Conservation (phyloP, 1,140 invertebrate genomes). For the Hylyphantes graminicola region DNA sequence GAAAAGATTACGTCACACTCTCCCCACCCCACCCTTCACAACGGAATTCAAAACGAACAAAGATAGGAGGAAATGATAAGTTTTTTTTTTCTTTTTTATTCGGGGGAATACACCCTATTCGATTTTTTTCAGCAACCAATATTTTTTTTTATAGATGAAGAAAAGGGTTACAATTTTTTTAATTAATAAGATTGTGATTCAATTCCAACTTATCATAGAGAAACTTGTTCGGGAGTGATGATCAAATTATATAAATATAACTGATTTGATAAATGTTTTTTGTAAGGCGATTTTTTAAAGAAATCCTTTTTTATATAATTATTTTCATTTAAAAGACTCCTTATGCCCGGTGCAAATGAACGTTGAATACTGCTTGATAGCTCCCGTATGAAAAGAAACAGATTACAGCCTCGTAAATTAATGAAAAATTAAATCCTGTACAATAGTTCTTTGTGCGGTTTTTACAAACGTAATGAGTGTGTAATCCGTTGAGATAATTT, state of each 20-base stretch:
- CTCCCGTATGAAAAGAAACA: slow-evolving; percentile 42
- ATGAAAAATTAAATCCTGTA: slow-evolving; percentile 49
- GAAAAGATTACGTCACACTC: slow-evolving; percentile 36
- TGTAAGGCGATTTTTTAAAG: slow-evolving; percentile 34
- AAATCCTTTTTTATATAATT: background rate
- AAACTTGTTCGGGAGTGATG: slow-evolving; percentile 37
- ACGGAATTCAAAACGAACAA: slow-evolving; percentile 52
- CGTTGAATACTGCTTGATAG: slow-evolving; percentile 44
- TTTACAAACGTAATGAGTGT: slow-evolving; percentile 39
- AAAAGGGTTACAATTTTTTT: slow-evolving; percentile 50
- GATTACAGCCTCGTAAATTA: slow-evolving; percentile 45
- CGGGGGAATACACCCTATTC: too few species aligned
- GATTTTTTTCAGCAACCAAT: too few species aligned
- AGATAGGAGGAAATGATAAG: slow-evolving; percentile 54
- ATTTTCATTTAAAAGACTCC: slow-evolving; percentile 18
- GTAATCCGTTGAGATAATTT: slow-evolving; percentile 32
- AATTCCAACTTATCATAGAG: slow-evolving; percentile 52
- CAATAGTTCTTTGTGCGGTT: slow-evolving; percentile 42
- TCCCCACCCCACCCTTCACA: background rate
- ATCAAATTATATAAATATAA: slow-evolving; percentile 52
- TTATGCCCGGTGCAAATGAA: slow-evolving; percentile 19
- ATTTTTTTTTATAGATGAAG: slow-evolving; percentile 27
- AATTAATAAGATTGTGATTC: slow-evolving; percentile 52
- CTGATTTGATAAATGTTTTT: slow-evolving; percentile 51
- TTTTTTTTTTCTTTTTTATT: slow-evolving; percentile 31